Evolutionary conservation across 1,140 invertebrate species (phyloP).

Genomic region (Ips typographus): DNA sequence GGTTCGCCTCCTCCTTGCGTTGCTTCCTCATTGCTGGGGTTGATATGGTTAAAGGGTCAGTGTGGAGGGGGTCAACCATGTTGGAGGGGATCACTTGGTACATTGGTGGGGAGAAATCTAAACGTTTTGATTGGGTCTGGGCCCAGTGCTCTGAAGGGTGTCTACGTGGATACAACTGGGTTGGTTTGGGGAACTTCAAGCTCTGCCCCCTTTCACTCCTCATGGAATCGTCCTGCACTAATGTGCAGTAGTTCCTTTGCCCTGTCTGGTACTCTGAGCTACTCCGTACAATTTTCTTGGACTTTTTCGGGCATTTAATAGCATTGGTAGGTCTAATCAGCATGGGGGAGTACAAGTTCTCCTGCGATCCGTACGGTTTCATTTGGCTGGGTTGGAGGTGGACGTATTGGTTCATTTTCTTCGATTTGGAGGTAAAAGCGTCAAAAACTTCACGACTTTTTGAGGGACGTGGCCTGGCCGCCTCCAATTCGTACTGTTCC

Average conservation of each 20-base stretch:
- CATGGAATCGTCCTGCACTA: too few relatives aligned
- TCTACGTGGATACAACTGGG: too few relatives aligned
- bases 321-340: constrained; percentile 21
- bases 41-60: neutral
- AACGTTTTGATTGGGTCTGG: neutral
- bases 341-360: constrained; percentile 24
- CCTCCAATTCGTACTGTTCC: constrained; percentile 37
- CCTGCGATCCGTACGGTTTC: constrained; percentile 31
- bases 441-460: constrained; percentile 23
- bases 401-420: neutral
- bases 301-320: constrained; percentile 20
- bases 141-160: too few relatives aligned
- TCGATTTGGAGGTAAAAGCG: constrained; percentile 1
- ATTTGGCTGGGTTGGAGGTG: constrained; percentile 34
- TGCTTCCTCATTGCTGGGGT: constrained; percentile 12
- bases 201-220: too few relatives aligned
- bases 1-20: constrained; percentile 12
- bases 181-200: too few relatives aligned
- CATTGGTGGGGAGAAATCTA: constrained; percentile 14
- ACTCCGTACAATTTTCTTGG: neutral
- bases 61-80: neutral
- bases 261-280: too few relatives aligned
- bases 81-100: constrained; percentile 2
- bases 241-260: too few relatives aligned
- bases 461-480: constrained; percentile 14